phyloP scores from a whole-genome alignment of 2,113 vertebrate species.

The Bos indicus region DNA sequence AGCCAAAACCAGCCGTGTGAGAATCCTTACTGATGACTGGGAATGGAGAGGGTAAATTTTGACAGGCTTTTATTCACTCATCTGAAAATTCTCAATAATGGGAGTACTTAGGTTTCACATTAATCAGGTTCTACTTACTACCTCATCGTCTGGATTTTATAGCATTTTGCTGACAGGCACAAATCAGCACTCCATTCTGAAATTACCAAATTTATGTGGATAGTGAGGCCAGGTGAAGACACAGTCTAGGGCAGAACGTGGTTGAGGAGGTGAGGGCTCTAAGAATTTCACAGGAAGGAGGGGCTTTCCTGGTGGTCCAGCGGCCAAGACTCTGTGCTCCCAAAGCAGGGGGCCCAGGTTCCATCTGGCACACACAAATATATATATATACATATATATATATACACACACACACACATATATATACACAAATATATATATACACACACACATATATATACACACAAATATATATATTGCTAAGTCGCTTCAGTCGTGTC shows the following conservation, averaged over 20 bases:
- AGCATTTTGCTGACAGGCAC: background rate
- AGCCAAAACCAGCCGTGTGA: background rate
- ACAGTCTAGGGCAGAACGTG: rapidly evolving
- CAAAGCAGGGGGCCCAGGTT: background rate
- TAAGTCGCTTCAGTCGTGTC: too few relatives aligned
- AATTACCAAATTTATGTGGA: too few relatives aligned
- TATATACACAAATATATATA: too few relatives aligned
- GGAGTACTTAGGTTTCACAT: background rate
- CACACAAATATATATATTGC: too few relatives aligned
- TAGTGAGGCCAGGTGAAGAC: background rate
- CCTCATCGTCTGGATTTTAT: background rate
- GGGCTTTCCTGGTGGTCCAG: background rate
- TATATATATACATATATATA: background rate
- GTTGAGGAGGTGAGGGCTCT: background rate
- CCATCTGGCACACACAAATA: background rate
- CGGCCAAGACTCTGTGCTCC: background rate
- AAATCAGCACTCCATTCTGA: background rate
- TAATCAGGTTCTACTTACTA: background rate
- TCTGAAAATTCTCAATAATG: background rate
- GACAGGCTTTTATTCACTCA: background rate
- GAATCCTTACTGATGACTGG: background rate
- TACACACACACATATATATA: too few relatives aligned
- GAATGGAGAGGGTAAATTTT: background rate
- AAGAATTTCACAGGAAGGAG: background rate
- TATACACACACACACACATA: too few relatives aligned